A percentile compares a stretch with the other conserved stretches of the same genome.
Conservation (phyloP, 2,113 vertebrate genomes). For the Oceanites oceanicus region DNA sequence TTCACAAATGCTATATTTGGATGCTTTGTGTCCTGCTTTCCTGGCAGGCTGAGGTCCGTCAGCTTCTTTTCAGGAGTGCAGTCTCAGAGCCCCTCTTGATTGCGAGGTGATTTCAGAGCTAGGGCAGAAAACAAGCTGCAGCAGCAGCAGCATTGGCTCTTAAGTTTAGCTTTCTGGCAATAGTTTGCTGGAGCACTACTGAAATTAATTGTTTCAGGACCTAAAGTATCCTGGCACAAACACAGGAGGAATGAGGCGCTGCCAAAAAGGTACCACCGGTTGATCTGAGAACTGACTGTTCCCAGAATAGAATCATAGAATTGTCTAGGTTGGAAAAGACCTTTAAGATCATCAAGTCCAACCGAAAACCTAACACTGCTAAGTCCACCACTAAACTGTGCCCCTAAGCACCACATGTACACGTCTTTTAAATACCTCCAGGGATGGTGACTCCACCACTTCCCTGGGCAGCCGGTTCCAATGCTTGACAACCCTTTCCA, state of each 20-base stretch:
- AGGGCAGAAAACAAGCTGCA: background rate
- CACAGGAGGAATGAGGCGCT: background rate
- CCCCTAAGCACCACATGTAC: too few species aligned
- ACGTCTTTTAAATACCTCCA: too few species aligned
- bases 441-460: too few species aligned
- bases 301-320: background rate
- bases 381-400: too few species aligned
- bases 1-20: background rate
- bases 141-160: background rate
- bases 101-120: background rate
- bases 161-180: background rate
- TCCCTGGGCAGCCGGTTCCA: too few species aligned
- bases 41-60: background rate
- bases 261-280: background rate
- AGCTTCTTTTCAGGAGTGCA: background rate
- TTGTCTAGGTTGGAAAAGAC: too few species aligned
- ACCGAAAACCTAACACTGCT: too few species aligned
- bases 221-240: background rate
- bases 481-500: too few species aligned
- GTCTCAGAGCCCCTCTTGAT: background rate
- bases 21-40: background rate
- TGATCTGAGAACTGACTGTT: conserved; percentile 12
- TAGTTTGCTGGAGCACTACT: background rate
- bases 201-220: conserved; percentile 47
- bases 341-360: too few species aligned